Conservation (phyloP, 2,888 invertebrate genomes). For the Leptopilina myrica region DNA sequence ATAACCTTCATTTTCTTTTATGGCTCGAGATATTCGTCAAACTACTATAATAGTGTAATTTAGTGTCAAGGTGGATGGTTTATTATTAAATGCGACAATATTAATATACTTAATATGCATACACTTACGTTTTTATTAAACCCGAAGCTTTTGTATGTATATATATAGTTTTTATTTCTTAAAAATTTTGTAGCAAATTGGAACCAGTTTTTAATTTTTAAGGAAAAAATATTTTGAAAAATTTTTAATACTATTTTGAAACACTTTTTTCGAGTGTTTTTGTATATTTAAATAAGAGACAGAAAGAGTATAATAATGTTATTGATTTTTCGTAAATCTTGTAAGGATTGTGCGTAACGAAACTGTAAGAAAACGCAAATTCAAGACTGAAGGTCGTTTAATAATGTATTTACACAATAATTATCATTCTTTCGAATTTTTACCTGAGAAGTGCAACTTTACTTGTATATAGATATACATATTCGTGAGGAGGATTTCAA, state of each 20-base stretch:
- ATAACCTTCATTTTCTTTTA: background rate
- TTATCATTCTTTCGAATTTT: conserved; percentile 55
- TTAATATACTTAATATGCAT: background rate
- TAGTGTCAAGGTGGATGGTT: conserved; percentile 7
- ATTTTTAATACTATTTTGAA: no score
- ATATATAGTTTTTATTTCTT: no score
- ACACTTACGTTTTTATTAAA: background rate
- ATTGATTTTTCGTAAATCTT: background rate
- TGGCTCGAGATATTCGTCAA: background rate
- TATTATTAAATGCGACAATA: background rate
- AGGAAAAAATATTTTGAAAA: no score
- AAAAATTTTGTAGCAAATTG: no score
- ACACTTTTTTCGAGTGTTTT: no score
- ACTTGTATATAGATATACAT: conserved; percentile 43
- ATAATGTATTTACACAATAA: conserved; percentile 57
- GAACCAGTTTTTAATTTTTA: no score
- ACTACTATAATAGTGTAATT: background rate
- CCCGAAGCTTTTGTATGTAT: background rate
- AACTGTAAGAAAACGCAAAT: conserved; percentile 49
- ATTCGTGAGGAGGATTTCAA: conserved; percentile 51
- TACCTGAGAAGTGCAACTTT: conserved; percentile 50
- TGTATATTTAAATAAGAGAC: no score
- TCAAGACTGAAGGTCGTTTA: conserved; percentile 50
- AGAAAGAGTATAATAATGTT: background rate
- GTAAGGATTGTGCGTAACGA: conserved; percentile 48